Conservation (phyloP, 2,113 vertebrate species). For the Andinoacara biseriatus region DNA sequence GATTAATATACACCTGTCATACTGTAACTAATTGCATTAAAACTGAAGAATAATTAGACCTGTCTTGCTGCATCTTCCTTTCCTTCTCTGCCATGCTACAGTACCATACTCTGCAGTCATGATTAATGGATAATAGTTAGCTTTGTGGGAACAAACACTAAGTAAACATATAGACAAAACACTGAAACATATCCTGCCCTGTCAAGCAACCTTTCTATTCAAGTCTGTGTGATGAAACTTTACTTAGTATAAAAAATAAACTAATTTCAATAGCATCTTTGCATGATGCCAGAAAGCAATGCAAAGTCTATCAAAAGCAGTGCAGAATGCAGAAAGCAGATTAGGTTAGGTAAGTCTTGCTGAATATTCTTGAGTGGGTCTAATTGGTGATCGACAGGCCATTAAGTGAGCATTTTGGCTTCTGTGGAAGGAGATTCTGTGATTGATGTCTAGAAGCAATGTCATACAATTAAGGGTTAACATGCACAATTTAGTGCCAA, state of each 20-base stretch:
- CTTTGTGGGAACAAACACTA: constrained; percentile 20
- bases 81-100: constrained; percentile 39
- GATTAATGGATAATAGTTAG: constrained; percentile 37
- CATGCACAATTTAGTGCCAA: constrained; percentile 27
- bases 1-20: constrained; percentile 76
- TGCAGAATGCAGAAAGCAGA: background rate
- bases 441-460: constrained; percentile 57
- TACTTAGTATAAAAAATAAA: background rate
- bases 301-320: background rate
- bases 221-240: background rate
- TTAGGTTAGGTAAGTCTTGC: background rate
- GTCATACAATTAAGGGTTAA: constrained; percentile 47
- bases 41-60: constrained; percentile 62
- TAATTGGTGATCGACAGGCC: constrained; percentile 14
- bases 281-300: background rate
- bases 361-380: background rate
- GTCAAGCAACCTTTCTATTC: background rate
- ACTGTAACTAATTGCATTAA: constrained; percentile 64
- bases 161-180: constrained; percentile 18
- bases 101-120: constrained; percentile 40
- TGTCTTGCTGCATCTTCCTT: constrained; percentile 53
- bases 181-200: background rate
- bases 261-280: background rate
- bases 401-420: constrained; percentile 7
- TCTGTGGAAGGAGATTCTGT: constrained; percentile 32